Evolutionary conservation across 2,888 invertebrate species (phyloP).

Genomic region (Craniophora ligustri): DNA sequence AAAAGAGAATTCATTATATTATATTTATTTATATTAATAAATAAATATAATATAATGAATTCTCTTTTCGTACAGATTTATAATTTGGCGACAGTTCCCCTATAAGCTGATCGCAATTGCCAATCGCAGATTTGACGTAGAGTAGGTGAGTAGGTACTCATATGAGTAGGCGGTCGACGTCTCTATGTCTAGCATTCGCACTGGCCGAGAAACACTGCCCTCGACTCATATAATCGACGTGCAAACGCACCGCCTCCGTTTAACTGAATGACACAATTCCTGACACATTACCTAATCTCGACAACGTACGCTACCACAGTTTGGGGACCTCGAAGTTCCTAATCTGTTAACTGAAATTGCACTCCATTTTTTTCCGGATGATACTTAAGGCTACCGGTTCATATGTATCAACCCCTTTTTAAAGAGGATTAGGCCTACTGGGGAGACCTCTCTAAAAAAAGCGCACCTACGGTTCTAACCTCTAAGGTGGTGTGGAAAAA

Average conservation of each 20-base stretch:
- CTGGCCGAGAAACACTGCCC: slow-evolving; percentile 74
- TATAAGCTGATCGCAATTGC: slow-evolving; percentile 43
- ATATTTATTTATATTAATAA: too few species aligned
- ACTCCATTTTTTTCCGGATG: slow-evolving; percentile 44
- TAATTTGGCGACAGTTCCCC: slow-evolving; percentile 20
- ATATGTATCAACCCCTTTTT: slow-evolving; percentile 9
- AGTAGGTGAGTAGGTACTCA: slow-evolving; percentile 53
- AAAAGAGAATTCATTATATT: too few species aligned
- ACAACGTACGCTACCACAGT: slow-evolving; percentile 71
- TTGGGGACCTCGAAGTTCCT: slow-evolving; percentile 61
- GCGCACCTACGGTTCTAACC: slow-evolving; percentile 84
- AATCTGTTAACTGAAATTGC: slow-evolving; percentile 47
- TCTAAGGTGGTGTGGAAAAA: slow-evolving; percentile 86
- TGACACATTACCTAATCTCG: slow-evolving; percentile 81
- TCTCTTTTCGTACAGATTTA: slow-evolving; percentile 36
- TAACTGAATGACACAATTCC: slow-evolving; percentile 85
- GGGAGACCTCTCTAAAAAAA: slow-evolving; percentile 88
- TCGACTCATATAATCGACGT: slow-evolving; percentile 76
- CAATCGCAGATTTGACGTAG: slow-evolving; percentile 44
- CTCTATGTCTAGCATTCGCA: slow-evolving; percentile 72
- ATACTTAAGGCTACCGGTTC: slow-evolving; percentile 23
- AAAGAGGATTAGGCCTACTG: slow-evolving; percentile 85
- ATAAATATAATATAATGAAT: slow-evolving; percentile 5
- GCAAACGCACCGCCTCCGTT: slow-evolving; percentile 82
- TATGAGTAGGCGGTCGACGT: slow-evolving; percentile 72